Conservation (phyloP, 2,888 invertebrate genomes). For the Aleiodes leptofemur region DNA sequence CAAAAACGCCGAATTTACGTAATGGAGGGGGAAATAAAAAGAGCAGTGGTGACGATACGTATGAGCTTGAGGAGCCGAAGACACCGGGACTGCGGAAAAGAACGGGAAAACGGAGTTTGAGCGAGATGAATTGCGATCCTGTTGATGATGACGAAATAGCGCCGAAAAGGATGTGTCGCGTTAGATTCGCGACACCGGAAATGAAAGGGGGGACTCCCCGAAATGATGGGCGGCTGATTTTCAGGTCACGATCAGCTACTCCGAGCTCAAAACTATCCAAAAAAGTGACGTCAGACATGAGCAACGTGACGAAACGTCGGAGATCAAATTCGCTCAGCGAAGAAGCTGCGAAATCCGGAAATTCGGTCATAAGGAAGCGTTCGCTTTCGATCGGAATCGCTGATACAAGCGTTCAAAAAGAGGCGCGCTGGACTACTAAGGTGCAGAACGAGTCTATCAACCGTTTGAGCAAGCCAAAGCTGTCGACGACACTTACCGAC, state of each 20-base stretch:
- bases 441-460: constrained; percentile 71
- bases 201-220: background rate
- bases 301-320: constrained; percentile 34
- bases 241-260: constrained; percentile 42
- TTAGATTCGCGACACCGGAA: constrained; percentile 60
- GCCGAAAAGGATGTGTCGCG: constrained; percentile 57
- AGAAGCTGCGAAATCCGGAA: background rate
- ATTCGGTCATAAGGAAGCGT: constrained; percentile 44
- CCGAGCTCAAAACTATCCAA: constrained; percentile 49
- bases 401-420: constrained; percentile 61
- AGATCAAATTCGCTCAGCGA: constrained; percentile 46
- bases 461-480: constrained; percentile 74
- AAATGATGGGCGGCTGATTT: background rate
- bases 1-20: constrained; percentile 52
- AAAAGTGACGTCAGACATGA: constrained; percentile 31
- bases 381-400: constrained; percentile 48
- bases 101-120: constrained; percentile 53
- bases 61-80: constrained; percentile 62
- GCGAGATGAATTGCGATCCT: constrained; percentile 35
- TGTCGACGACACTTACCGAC: constrained; percentile 65
- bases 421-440: constrained; percentile 48
- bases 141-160: constrained; percentile 38
- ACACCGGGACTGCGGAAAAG: constrained; percentile 57
- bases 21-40: constrained; percentile 39
- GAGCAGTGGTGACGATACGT: constrained; percentile 56